Evolutionary conservation across 1,140 invertebrate genomes (phyloP), one percentile per base, ranked within the genome.

Genomic region (Leptinotarsa undecemlineata): DNA sequence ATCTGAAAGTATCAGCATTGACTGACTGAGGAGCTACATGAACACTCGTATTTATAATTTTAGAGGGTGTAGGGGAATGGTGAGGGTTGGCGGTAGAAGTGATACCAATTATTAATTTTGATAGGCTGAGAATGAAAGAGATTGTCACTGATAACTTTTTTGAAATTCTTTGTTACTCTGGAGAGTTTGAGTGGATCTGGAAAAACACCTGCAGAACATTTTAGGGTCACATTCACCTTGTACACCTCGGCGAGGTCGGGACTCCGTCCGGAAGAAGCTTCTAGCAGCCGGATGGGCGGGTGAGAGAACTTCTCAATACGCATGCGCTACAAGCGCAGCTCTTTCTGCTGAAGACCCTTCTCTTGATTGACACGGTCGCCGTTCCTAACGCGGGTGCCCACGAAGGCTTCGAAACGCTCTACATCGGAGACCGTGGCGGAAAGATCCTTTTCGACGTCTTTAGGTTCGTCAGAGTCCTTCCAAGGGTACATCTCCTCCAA

Each of bases 341-440:
- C 60, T 42, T 42, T 42, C 33, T 42, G 33, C 33, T 42, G 33
- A 3, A 42, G 33, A 42, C 0, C 2, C 33, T 42, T 11, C 33
- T 42, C 33, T 42, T 42, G 33, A 42, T 42, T 11, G 33, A 42
- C 8, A 11, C 33, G 33, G 33, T 42, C 33, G 33, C 11, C 3
- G 33, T 42, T 42, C 14, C 51, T 15, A 8, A 57, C 51, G 15
- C n/a, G 13, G 1, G 4, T 19, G 6, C 48, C 48, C 15, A 91
- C 87, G 80, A 92, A 92, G 57, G 88, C 85, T 72, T 88, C 87
- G 83, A 90, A 93, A 81, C 91, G 90, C 64, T 91, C 87, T 2
- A 94, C 86, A 79, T 94, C 92, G 75, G 93, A 87, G 0, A 91
- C 77, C 23, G 89, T 90, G 2, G 90, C 85, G 20, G 90, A 86